Evolutionary conservation across 2,797 vertebrate species (phyloP), one percentile per base, ranked within the genome.

Genomic region (Lates japonicus): DNA sequence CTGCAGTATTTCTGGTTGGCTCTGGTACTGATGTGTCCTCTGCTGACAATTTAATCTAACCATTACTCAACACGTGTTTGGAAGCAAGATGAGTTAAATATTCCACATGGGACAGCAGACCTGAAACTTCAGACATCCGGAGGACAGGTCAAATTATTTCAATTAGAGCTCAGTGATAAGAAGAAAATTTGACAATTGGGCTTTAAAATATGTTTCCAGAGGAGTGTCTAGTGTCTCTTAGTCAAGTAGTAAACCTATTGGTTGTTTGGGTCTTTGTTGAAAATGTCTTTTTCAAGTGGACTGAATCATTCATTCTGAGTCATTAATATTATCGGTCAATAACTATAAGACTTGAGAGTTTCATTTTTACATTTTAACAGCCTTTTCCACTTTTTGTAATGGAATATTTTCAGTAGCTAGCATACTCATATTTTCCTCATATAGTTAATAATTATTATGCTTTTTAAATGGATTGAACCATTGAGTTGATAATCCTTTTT

Each of bases 31-130:
- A 31, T 64, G 35, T 25, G 39, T 39, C 61, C 54, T 52, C 48
- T 20, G 37, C 52, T 22, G 31, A 74, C 20, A 59, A 54, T 46
- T 61, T 14, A 58, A 76, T 74, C 52, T 44, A 41, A 70, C 48
- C 58, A 9, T 1, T 60, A 33, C 49, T 70, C 33, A 52, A 29
- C 60, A 54, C 37, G 48, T 35, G 62, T 39, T 65, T 3, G 25
- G 22, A 6, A 64, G 17, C 9, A 37, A 67, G 2, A 39, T 11
- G 25, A 60, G 35, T 17, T 44, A 46, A 49, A 64, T 41, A 22
- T 19, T 68, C 20, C 3, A 11, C 25, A 49, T 6, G 2, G 22
- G 35, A 68, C 31, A 68, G 33, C 3, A 11, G 31, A 63, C 39
- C 62, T 16, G 11, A 72, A 76, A 54, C 14, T 0, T 52, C 22